Evolutionary conservation across 2,888 invertebrate genomes (phyloP), one percentile per base, ranked within the genome.

Genomic region (Himalopsyche anomala): DNA sequence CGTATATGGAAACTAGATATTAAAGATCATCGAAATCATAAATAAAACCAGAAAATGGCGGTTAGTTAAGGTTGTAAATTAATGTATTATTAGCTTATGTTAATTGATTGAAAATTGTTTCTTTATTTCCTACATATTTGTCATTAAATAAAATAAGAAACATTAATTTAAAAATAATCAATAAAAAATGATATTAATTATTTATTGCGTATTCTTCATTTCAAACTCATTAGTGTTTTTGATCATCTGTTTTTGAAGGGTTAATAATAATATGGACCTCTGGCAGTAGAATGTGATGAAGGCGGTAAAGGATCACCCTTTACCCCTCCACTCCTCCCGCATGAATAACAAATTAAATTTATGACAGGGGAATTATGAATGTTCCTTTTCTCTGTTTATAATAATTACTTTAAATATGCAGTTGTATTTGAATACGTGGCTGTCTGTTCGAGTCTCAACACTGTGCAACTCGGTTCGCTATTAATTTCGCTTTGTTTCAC

Each of bases 301-400:
- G 80, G 56, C 55, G 81, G 55, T 83, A 85, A 86, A 56, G 80
- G 19, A 40, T 79, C 80, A 80, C 56, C 45, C 55, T 55, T 45
- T 54, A 56, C 62, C 62, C 42, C 56, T 45, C 19, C 74, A 17
- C 38, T 45, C 38, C 74, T 19, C 69, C 19, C 9, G 38, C 85
- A 8, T 84, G 84, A 86, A 86, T 86, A 87, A 84, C 87, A 87
- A 87, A 87, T 87, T 87, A 87, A 86, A 87, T 86, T 82, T 83
- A 82, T 86, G 87, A 87, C 87, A 87, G 87, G 62, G 85, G 85
- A 85, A 86, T 86, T 86, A 87, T 86, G 86, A 87, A 84, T 86
- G 87, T 83, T 87, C 84, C 87, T 86, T 82, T 87, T 84, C 83
- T 83, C 81, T 85, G 87, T 87, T 87, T 87, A 87, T 87, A 82